Base-by-base conservation (phyloP, 2,888 invertebrate species). In the Unio pictorum region DNA sequence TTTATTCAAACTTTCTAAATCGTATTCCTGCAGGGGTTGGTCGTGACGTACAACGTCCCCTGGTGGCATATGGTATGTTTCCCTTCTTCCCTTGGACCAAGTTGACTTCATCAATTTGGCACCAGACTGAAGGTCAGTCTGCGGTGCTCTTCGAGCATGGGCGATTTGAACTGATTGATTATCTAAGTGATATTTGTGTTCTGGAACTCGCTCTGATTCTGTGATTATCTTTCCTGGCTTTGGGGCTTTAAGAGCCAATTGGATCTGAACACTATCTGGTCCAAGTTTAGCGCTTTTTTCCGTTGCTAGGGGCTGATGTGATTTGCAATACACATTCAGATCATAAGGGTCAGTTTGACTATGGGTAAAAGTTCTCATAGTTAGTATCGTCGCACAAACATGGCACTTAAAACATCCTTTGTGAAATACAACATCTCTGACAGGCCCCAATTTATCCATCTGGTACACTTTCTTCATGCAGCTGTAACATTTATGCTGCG, bases 321-420 rank as follows among this genome's bases (percentile, higher is more conserved):
- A 77, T 66, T 74, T 75, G 66, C 85, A 84, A 69, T 82, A 86
- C 2, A 84, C 78, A 60, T 79, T 73, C 62, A 81, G 69, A 67
- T 86, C 85, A 54, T 72, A 82, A 23, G 71, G 57, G 68, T 86
- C 83, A 45, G 74, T 76, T 66, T 82, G 81, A 64, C 80, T 86
- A 67, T 81, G 78, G 69, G 76, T 80, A 69, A 83, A 86, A 69
- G 78, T 84, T 66, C 83, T 83, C 66, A 86, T 66, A 45, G 71
- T 81, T 17, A 86, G 68, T 64, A 61, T 79, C 7, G 81, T 83
- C 8, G 73, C 67, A 68, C 85, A 84, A 4, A 72, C 73, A 28
- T 76, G 80, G 66, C 85, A 86, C n/a, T 75, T 72, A 64, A 86
- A 86, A 64, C 85, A 86, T 8, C 70, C 73, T 71, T 84, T 84